Evolutionary conservation across 2,888 invertebrate species (phyloP).

Genomic region (Sesia bembeciformis): DNA sequence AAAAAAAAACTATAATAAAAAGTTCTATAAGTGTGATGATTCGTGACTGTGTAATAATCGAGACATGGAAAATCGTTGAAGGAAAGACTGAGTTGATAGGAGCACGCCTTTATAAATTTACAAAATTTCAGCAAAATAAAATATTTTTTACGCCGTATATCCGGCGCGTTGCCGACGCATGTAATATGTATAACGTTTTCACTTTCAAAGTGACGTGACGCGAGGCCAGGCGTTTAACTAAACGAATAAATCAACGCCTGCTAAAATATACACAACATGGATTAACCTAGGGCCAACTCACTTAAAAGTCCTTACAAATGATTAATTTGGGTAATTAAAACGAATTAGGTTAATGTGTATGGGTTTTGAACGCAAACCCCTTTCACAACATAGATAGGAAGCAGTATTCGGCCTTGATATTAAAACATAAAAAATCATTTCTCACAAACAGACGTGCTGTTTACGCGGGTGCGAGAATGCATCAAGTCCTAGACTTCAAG

Average conservation of each 20-base stretch:
- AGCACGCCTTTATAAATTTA: too few species aligned
- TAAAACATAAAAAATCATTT: too few species aligned
- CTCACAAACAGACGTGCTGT: too few species aligned
- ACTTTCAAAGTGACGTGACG: slow-evolving; percentile 32
- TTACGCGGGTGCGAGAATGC: too few species aligned
- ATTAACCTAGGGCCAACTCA: slow-evolving; percentile 32
- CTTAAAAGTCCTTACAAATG: slow-evolving; percentile 56
- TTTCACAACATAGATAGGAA: slow-evolving; percentile 4
- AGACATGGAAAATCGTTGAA: too few species aligned
- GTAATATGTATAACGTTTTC: slow-evolving; percentile 24
- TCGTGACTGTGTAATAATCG: too few species aligned
- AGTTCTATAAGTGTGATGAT: too few species aligned
- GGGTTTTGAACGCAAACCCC: slow-evolving; percentile 49
- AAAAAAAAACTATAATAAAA: too few species aligned
- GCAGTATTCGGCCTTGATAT: background rate
- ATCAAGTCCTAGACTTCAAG: too few species aligned
- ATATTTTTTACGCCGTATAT: slow-evolving; percentile 6
- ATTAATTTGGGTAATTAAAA: slow-evolving; percentile 68
- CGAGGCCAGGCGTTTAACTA: slow-evolving; percentile 29
- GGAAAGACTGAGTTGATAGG: too few species aligned
- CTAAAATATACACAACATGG: slow-evolving; percentile 34
- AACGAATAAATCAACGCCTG: slow-evolving; percentile 46
- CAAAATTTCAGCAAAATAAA: background rate
- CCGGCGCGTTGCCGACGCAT: slow-evolving; percentile 40
- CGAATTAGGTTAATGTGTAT: slow-evolving; percentile 72